Percentiles rank a stretch among this genome's conserved stretches.
phyloP scores from a whole-genome alignment of 2,113 vertebrate species.

The Bujurquina vittata region DNA sequence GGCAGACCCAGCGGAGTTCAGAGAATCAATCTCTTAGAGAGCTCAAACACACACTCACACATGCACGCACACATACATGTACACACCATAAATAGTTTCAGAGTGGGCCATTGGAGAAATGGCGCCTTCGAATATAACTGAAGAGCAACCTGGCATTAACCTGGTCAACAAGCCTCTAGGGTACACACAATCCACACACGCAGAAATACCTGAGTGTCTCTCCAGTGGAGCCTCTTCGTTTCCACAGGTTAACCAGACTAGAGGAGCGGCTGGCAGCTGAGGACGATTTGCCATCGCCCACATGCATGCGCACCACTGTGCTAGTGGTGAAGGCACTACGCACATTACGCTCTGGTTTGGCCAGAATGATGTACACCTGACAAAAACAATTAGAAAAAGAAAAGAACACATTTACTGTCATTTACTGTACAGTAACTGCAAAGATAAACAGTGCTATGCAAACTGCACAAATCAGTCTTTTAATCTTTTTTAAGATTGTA shows the following conservation, averaged over 20 bases:
- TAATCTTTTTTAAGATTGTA: neutral
- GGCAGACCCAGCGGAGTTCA: conserved; percentile 42
- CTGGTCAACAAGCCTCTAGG: conserved; percentile 33
- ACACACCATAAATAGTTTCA: conserved; percentile 39
- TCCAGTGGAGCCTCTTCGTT: conserved; percentile 92
- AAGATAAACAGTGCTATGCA: neutral
- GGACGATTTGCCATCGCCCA: conserved; percentile 94
- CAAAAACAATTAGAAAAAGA: neutral
- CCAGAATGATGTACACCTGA: conserved; percentile 95
- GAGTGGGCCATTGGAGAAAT: conserved; percentile 58
- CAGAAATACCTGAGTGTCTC: conserved; percentile 91
- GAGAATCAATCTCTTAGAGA: conserved; percentile 59
- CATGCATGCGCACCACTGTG: conserved; percentile 97
- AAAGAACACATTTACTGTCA: neutral
- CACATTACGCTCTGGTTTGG: conserved; percentile 97
- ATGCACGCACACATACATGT: neutral
- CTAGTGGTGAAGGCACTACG: conserved; percentile 98
- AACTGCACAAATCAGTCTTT: neutral
- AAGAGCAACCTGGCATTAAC: conserved; percentile 54
- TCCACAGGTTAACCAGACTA: conserved; percentile 97
- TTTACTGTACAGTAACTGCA: neutral
- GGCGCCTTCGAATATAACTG: conserved; percentile 43
- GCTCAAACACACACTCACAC: conserved; percentile 38
- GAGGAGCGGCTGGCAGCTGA: conserved; percentile 94
- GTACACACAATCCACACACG: conserved; percentile 27